Conservation (phyloP, 2,113 vertebrate species). For the Aythya baeri region DNA sequence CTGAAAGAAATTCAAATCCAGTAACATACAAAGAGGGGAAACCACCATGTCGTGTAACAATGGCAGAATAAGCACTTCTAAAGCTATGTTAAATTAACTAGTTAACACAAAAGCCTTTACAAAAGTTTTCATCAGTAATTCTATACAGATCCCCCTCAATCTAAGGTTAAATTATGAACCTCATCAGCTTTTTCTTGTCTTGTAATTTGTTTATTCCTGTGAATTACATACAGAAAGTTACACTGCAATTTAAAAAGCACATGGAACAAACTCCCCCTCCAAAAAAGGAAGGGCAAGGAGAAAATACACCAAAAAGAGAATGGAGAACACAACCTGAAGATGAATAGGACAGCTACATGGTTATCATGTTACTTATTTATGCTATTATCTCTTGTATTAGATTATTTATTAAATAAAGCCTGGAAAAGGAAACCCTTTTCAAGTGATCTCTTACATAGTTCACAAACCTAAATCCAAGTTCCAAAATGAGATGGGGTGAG, state of each 20-base stretch:
- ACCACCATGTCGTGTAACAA: background rate
- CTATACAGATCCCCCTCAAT: background rate
- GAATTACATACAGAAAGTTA: background rate
- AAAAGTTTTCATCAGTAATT: background rate
- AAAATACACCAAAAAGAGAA: background rate
- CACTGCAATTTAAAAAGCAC: background rate
- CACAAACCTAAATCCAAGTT: background rate
- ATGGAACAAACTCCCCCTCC: background rate
- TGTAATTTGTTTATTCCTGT: background rate
- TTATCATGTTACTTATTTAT: background rate
- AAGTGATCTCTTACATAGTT: background rate
- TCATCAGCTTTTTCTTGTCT: background rate
- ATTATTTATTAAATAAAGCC: background rate
- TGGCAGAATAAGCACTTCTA: background rate
- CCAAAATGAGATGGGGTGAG: background rate
- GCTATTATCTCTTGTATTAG: background rate
- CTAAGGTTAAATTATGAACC: background rate
- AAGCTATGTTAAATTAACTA: background rate
- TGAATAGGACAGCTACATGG: background rate
- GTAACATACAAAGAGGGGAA: background rate
- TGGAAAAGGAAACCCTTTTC: background rate
- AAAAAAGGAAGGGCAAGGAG: background rate
- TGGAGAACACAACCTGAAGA: background rate
- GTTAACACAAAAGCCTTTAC: background rate
- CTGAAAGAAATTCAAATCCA: background rate